A percentile compares a stretch with the other conserved stretches of the same genome.
These are phyloP conservation scores for Natator depressus DNA, from an alignment of 2,113 vertebrate genomes.

Conservation along the genomic window DNA sequence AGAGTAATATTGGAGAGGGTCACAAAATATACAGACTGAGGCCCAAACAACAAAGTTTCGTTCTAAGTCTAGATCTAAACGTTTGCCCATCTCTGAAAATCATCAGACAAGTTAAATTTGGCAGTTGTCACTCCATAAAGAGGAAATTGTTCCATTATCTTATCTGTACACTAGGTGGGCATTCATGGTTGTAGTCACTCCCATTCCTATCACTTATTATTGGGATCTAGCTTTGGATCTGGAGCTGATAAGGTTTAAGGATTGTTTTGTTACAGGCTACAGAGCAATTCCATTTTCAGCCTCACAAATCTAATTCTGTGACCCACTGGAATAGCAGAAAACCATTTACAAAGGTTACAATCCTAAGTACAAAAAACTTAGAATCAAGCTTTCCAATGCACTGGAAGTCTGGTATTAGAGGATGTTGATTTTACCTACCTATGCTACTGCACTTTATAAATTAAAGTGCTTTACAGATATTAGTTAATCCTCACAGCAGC, in stretches of 20 bases:
- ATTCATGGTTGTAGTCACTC: background rate
- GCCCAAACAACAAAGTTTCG: background rate
- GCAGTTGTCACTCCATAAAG: background rate
- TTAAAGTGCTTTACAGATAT: background rate
- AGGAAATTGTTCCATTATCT: background rate
- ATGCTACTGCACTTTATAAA: background rate
- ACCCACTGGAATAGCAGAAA: background rate
- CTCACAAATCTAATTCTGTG: background rate
- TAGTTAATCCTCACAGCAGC: background rate
- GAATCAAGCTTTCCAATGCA: background rate
- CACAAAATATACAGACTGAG: accelerated
- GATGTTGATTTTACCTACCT: background rate
- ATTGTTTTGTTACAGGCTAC: background rate
- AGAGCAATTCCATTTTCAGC: background rate
- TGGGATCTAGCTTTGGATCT: background rate
- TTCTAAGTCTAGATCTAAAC: background rate
- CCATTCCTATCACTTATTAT: background rate
- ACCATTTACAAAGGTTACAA: background rate
- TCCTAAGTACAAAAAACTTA: background rate
- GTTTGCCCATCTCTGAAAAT: background rate
- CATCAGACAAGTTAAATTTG: background rate
- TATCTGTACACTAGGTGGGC: background rate
- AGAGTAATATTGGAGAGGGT: background rate
- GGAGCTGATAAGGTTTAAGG: background rate
- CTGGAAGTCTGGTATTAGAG: background rate